Conservation (phyloP, 2,888 invertebrate species). For the Tillus elongatus region DNA sequence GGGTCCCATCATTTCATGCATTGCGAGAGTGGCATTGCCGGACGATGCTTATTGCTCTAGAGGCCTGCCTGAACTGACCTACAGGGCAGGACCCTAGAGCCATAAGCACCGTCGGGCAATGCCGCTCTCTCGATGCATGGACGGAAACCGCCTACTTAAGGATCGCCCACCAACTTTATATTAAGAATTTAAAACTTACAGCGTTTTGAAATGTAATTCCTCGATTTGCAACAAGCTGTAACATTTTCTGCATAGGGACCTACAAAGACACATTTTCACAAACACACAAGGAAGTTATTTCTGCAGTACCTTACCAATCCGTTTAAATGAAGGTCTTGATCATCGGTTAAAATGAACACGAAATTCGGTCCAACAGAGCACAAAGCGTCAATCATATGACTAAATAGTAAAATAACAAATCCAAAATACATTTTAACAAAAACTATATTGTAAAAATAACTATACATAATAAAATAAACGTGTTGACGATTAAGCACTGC, state of each 20-base stretch:
- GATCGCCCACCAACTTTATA: no score
- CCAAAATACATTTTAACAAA: no score
- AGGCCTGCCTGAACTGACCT: no score
- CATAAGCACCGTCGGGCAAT: no score
- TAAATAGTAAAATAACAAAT: no score
- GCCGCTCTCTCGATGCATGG: no score
- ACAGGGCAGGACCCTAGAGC: no score
- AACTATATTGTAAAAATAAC: neutral
- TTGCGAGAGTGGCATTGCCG: no score
- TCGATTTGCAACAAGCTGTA: constrained; percentile 50
- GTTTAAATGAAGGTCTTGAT: constrained; percentile 72
- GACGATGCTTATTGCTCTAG: no score
- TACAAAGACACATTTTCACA: constrained; percentile 28
- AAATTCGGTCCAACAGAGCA: constrained; percentile 55
- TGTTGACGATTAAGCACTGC: constrained; percentile 29
- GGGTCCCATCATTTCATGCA: no score
- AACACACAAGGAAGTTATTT: neutral
- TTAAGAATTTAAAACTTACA: constrained; percentile 45
- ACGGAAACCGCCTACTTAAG: no score
- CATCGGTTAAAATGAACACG: constrained; percentile 72
- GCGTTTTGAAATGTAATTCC: constrained; percentile 67
- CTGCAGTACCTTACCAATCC: constrained; percentile 55
- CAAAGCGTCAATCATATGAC: neutral
- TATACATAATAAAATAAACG: neutral
- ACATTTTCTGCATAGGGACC: constrained; percentile 59